Evolutionary conservation across 2,797 vertebrate species (phyloP), one percentile per base, ranked within the genome.

Genomic region (Sandelia bainsii): DNA sequence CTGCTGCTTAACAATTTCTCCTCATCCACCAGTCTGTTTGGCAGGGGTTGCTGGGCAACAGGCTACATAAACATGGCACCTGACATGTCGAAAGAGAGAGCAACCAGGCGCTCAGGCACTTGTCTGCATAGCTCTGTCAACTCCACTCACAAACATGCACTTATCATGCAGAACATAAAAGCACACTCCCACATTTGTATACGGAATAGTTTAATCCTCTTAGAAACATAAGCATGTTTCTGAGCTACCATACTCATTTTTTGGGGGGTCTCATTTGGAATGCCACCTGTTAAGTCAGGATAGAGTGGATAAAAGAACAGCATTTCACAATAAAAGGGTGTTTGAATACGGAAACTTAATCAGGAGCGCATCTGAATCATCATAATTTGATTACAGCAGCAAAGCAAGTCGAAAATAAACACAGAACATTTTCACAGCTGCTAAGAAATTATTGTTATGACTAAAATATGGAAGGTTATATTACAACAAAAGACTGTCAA

Each of bases 41-140:
- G 77, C 66, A 70, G 75, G 57, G 51, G 91, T 93, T 91, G 85
- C 93, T 6, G 59, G 81, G 90, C 90, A 92, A 93, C 89, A 91
- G 78, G 83, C 70, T 72, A 86, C 68, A 65, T 75, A 90, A 90
- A 91, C 85, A 84, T 62, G 44, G 49, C 85, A 91, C 90, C 85
- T 89, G 90, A 92, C 87, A 89, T 74, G 84, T 81, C 62, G 54
- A 78, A 79, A 79, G 79, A 87, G 77, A 89, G 78, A 85, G 81
- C 79, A 79, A 69, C 64, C 71, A 80, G 62, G 64, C 82, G 72
- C 77, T 80, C 54, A 63, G 75, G 62, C 81, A 74, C 82, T 83
- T 45, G 71, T 69, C 80, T 73, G 73, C 72, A 75, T 54, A 58
- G 73, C 75, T 80, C 66, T 46, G 58, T 69, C 58, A 23, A 75